Base-by-base conservation (phyloP, 2,888 invertebrate genomes). In the Platycnemis pennipes region DNA sequence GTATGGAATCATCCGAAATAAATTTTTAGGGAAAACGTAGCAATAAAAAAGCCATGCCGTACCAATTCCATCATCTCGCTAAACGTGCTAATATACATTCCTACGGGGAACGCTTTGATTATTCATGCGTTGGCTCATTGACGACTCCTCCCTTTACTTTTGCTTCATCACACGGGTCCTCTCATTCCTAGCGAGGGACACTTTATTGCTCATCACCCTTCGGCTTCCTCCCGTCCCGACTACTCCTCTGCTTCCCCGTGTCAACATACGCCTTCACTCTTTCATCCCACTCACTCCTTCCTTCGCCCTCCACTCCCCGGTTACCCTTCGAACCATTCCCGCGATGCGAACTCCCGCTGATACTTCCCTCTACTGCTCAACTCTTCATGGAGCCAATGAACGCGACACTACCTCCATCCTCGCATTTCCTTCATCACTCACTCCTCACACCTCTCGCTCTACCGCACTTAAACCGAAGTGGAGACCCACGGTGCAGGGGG, bases 111-210 rank as follows among this genome's bases (percentile, higher is more conserved):
- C 63, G 26, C 77, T 37, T 77, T 77, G 77, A 77, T 77, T 77
- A 31, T 77, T 77, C 77, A 31, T 77, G 77, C 77, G 77, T 77
- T 31, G 26, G n/a, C n/a, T 63, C 37, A 77, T 77, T 77, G 77
- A 11, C 77, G n/a, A 77, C 77, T 77, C 77, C 37, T 77, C 16
- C 13, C 77, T 37, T 26, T 37, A 37, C 77, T 37, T 77, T 37
- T 77, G 31, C 77, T 77, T 77, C 11, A 77, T 77, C 16, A 37
- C 77, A 37, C 31, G 11, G 37, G 77, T 77, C 37, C 13, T 8
- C 77, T 1, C 77, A 1, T 77, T 37, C 69, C 1, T 31, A 13
- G 26, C 13, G 37, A 37, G 77, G 37, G 77, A 77, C 77, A n/a
- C 37, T 37, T 37, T 37, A 37, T 37, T 37, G 31, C 77, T 77